Evolutionary conservation across 2,113 vertebrate genomes (phyloP).

Genomic region (Protobothrops flavoviridis): DNA sequence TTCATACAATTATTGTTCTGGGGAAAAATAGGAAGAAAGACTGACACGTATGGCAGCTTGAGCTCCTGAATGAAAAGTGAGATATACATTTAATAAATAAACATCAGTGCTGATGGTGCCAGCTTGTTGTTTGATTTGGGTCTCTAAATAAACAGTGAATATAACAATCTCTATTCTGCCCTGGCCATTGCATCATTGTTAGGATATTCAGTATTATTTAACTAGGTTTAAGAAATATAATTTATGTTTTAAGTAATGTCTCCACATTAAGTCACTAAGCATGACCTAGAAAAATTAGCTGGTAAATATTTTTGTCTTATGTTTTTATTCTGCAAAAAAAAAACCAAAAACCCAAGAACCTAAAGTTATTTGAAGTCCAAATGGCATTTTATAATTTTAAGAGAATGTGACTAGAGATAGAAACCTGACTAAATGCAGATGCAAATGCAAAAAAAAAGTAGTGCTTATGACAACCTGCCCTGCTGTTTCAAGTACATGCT

Average conservation of each 20-base stretch:
- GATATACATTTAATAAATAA: background rate
- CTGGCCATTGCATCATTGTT: background rate
- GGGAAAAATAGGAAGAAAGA: background rate
- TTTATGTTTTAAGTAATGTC: background rate
- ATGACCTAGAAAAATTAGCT: background rate
- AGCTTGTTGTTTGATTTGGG: background rate
- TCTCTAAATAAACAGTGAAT: background rate
- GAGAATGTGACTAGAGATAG: background rate
- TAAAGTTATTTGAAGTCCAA: background rate
- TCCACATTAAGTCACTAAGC: background rate
- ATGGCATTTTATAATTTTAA: background rate
- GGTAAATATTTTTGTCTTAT: background rate
- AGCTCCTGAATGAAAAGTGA: background rate
- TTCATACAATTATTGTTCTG: background rate
- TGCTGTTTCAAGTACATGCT: background rate
- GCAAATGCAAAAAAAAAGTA: background rate
- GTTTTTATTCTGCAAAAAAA: background rate
- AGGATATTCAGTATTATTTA: background rate
- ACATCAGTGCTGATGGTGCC: background rate
- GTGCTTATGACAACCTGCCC: background rate
- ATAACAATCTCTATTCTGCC: background rate
- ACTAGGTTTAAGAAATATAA: background rate
- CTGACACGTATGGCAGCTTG: background rate
- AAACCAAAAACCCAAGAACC: background rate
- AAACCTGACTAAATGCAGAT: background rate